A percentile compares a stretch with the other conserved stretches of the same genome.
Evolutionary conservation across 2,113 vertebrate species (phyloP).

Genomic region (Cromileptes altivelis): DNA sequence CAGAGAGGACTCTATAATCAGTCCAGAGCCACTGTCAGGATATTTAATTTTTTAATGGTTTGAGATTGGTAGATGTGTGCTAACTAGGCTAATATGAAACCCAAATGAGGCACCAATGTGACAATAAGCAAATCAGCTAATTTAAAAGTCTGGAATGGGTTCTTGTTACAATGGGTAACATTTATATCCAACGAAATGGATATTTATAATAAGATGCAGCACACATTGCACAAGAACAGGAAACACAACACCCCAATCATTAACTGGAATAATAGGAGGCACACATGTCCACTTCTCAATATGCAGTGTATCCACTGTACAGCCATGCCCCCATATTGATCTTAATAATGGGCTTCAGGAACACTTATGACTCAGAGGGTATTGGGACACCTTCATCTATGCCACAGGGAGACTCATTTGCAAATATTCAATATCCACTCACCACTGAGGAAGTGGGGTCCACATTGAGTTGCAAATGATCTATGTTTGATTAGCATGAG

Average conservation of each 20-base stretch:
- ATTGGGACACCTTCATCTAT: slow-evolving; percentile 29
- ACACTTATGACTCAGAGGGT: slow-evolving; percentile 21
- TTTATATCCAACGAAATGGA: slow-evolving; percentile 18
- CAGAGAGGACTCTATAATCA: not conserved
- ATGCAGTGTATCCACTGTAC: slow-evolving; percentile 2
- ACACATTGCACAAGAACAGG: not conserved
- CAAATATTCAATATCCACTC: slow-evolving; percentile 76
- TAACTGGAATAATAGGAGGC: slow-evolving; percentile 4
- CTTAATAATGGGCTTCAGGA: slow-evolving; percentile 21
- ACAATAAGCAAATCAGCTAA: slow-evolving; percentile 15
- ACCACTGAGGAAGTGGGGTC: slow-evolving; percentile 62
- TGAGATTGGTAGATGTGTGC: not conserved
- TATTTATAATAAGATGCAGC: not conserved
- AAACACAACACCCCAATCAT: not conserved
- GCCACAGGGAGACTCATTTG: slow-evolving; percentile 70
- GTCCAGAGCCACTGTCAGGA: not conserved
- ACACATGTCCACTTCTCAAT: not conserved
- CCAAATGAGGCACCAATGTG: not conserved
- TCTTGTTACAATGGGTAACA: not conserved
- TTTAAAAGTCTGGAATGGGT: slow-evolving; percentile 7
- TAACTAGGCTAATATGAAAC: not conserved
- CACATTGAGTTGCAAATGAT: slow-evolving; percentile 79
- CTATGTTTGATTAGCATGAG: slow-evolving; percentile 67
- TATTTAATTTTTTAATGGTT: not conserved
- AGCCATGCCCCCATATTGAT: slow-evolving; percentile 8